These are phyloP conservation scores for Rugalucina vietnamica DNA, from an alignment of 2,888 invertebrate genomes.

Conservation along the genomic window DNA sequence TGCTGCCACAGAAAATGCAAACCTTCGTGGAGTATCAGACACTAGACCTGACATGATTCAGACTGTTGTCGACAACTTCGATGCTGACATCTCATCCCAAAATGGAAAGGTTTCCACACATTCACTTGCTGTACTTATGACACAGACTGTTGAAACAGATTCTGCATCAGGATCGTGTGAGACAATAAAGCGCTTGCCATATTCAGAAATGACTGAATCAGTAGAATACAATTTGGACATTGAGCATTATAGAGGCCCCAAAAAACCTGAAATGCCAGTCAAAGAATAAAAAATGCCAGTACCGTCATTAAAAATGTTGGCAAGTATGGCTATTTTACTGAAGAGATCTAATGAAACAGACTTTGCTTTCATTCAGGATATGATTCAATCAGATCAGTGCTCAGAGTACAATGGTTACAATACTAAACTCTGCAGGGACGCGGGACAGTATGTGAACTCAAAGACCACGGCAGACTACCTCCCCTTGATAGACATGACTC, in stretches of 20 bases:
- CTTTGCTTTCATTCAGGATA: conserved; percentile 37
- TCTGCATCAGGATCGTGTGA: neutral
- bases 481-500: conserved; percentile 54
- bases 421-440: conserved; percentile 37
- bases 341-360: neutral
- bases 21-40: conserved; percentile 1
- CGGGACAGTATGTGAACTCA: conserved; percentile 38
- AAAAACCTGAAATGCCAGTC: conserved; percentile 18
- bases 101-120: conserved; percentile 40
- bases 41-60: neutral
- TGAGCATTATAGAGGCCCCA: conserved; percentile 23
- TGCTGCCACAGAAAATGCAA: neutral
- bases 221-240: neutral
- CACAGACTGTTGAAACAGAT: conserved; percentile 3
- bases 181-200: conserved; percentile 9
- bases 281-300: conserved; percentile 8
- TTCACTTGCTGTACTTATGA: conserved; percentile 29
- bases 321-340: neutral
- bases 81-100: conserved; percentile 41
- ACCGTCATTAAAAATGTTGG: conserved; percentile 33
- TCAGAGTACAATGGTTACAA: conserved; percentile 57
- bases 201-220: conserved; percentile 13
- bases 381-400: neutral
- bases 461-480: conserved; percentile 48
- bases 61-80: conserved; percentile 25